Conservation (phyloP, 2,888 invertebrate species). For the Bugulina stolonifera region DNA sequence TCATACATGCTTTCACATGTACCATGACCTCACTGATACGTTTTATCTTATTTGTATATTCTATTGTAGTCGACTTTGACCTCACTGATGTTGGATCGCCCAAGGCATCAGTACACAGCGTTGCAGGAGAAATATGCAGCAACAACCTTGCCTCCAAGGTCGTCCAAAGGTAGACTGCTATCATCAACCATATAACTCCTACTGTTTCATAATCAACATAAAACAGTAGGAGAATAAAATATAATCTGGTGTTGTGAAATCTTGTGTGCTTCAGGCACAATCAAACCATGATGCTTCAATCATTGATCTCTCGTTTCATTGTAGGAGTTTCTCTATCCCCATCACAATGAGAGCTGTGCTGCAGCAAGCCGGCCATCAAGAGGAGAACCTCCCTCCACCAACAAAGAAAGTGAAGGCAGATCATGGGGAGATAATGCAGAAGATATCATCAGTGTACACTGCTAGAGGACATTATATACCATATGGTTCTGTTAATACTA, state of each 20-base stretch:
- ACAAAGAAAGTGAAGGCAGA: constrained; percentile 16
- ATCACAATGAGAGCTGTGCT: constrained; percentile 79
- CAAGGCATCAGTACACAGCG: background rate
- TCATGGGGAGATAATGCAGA: constrained; percentile 32
- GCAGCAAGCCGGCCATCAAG: constrained; percentile 53
- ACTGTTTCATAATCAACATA: too few relatives aligned
- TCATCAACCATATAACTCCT: too few relatives aligned
- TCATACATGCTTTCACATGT: too few relatives aligned
- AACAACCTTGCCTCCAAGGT: constrained; percentile 58
- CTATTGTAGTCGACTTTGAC: constrained; percentile 11
- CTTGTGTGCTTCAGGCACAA: too few relatives aligned
- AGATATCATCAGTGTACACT: constrained; percentile 26
- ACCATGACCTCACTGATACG: too few relatives aligned
- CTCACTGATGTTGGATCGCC: background rate
- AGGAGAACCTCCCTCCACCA: constrained; percentile 11
- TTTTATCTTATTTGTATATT: too few relatives aligned
- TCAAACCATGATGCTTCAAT: too few relatives aligned
- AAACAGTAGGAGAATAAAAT: too few relatives aligned
- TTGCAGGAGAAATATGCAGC: constrained; percentile 54
- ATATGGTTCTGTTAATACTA: constrained; percentile 23
- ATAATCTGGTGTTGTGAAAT: too few relatives aligned
- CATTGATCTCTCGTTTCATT: too few relatives aligned
- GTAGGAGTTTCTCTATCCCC: constrained; percentile 79
- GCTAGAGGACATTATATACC: constrained; percentile 26
- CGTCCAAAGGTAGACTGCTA: constrained; percentile 63